Evolutionary conservation across 1,140 invertebrate genomes (phyloP).

Genomic region (Neotoxoptera formosana): DNA sequence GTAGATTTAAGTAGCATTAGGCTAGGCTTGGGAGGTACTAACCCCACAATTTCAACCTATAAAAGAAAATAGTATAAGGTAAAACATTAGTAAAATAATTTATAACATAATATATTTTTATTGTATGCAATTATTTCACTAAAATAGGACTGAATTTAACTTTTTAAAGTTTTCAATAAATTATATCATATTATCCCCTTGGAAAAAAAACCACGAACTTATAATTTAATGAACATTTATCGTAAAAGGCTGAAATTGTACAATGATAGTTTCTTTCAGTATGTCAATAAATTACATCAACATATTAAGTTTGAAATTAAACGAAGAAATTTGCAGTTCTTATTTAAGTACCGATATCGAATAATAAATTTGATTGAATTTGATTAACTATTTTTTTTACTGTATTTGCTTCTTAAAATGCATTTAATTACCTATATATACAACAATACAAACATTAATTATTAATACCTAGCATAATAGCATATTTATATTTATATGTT

Average conservation of each 20-base stretch:
- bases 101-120: neutral
- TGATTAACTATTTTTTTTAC: neutral
- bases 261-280: neutral
- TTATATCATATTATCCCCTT: neutral
- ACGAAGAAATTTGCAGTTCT: neutral
- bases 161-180: neutral
- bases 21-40: conserved; percentile 47
- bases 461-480: neutral
- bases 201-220: neutral
- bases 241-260: neutral
- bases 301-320: no score
- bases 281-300: no score
- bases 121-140: neutral
- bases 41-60: conserved; percentile 47
- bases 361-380: neutral
- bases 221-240: neutral
- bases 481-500: neutral
- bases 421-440: neutral
- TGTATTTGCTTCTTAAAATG: neutral
- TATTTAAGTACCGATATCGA: neutral
- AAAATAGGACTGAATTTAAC: neutral
- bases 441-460: no score
- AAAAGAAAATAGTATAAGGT: neutral
- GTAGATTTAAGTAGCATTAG: neutral
- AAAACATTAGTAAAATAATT: neutral